Evolutionary conservation across 2,888 invertebrate species (phyloP), one percentile per base, ranked within the genome.

Genomic region (Hypena proboscidalis): DNA sequence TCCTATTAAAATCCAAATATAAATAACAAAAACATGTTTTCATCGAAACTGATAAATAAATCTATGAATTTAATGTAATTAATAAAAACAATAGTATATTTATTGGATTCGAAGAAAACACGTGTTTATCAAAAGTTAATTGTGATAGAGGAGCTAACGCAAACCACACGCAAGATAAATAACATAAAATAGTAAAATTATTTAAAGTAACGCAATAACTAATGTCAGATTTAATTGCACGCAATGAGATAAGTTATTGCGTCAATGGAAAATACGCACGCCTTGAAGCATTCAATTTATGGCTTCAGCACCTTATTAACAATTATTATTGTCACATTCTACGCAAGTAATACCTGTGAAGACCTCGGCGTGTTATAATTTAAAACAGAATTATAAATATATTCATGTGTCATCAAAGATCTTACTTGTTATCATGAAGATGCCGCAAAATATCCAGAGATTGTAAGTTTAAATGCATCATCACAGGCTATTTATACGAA

Each of bases 381-480:
- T 4, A 13, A 10, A 35, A 17, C 5, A 4, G 1, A 4, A 1
- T 13, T 0, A 17, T 27, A 5, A 2, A 45, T 17, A 5, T 20
- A 14, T 29, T 5, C 2, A 2, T 7, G 27, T 23, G 19, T 6
- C 27, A 41, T 61, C 61, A 53, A 52, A 50, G 45, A 61, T 57
- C 14, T 62, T 60, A 37, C 54, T 49, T 43, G n/a, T 23, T 32
- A 53, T 49, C 40, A 55, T 51, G 53, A 69, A 77, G 78, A 73
- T 85, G 85, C 76, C 81, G 76, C 80, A 80, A 77, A 74, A 74
- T 59, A 55, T 59, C 23, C 3, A 62, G 53, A 52, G 29, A 61
- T 53, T 46, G 43, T 47, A 47, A 56, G 44, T 51, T 39, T 32
- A 31, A 59, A 55, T 50, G 37, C 42, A 48, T 46, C 37, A 55